phyloP scores from a whole-genome alignment of 2,797 vertebrate genomes.

The Ispidina picta region DNA sequence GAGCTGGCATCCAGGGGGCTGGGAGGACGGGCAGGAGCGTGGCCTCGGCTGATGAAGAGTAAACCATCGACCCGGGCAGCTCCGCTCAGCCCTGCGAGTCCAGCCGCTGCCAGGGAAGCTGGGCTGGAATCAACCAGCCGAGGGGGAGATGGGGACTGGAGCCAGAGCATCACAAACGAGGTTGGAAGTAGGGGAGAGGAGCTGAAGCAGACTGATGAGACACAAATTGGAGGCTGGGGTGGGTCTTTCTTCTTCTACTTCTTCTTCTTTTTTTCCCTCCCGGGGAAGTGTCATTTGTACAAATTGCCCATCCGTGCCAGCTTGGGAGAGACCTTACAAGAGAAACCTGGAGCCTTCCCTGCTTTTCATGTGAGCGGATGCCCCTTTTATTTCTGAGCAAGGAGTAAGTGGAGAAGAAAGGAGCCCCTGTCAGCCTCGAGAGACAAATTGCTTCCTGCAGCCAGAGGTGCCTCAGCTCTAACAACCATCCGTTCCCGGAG shows the following conservation, averaged over 20 bases:
- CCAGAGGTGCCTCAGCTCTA: slow-evolving; percentile 43
- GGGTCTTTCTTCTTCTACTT: background rate
- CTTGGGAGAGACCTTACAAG: slow-evolving; percentile 43
- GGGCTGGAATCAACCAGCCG: background rate
- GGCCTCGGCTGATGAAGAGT: fast-evolving
- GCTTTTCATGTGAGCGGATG: slow-evolving; percentile 61
- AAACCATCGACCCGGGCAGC: fast-evolving
- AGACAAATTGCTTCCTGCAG: slow-evolving; percentile 69
- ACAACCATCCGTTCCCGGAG: slow-evolving; percentile 18
- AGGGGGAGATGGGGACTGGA: background rate
- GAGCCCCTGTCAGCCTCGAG: slow-evolving; percentile 38
- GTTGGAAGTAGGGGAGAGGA: background rate
- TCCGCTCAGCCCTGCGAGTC: fast-evolving
- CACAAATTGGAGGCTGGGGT: slow-evolving; percentile 27
- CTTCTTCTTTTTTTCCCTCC: background rate
- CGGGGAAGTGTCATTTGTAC: slow-evolving; percentile 62
- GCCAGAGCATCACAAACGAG: background rate
- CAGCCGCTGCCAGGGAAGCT: background rate
- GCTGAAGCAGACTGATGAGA: background rate
- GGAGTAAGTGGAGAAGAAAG: slow-evolving; percentile 62
- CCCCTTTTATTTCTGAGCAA: slow-evolving; percentile 59
- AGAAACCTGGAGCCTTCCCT: slow-evolving; percentile 49
- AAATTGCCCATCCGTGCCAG: slow-evolving; percentile 60
- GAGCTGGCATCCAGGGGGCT: fast-evolving
- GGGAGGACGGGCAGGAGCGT: fast-evolving